Evolutionary conservation across 2,888 invertebrate genomes (phyloP), one percentile per base, ranked within the genome.

Genomic region (Ornithoptera priamus): DNA sequence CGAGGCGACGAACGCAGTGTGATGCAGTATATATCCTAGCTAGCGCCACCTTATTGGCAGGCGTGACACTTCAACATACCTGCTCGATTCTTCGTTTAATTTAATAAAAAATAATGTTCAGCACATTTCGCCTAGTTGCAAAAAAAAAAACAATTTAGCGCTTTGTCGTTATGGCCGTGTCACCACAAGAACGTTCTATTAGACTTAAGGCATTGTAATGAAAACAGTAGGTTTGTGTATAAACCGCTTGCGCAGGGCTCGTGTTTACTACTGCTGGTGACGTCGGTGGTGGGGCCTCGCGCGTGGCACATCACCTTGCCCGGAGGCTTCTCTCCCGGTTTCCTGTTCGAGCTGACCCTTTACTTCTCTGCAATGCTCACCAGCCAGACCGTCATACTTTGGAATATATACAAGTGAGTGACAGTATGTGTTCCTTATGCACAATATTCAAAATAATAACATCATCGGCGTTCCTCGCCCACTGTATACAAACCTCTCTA

Each of bases 331-430:
- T 94, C 96, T 0, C 94, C 97, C 68, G 98, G 98, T 36, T 93
- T 95, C 72, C 90, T 96, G 73, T 96, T 98, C 85, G 99, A 99
- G 92, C 89, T 96, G 74, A 86, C 96, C 24, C 94, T 99, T 69
- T 98, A 99, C 88, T 92, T 96, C 75, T 97, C 97, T 71, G 96
- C 97, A 15, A 93, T 97, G 82, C 93, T 95, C 72, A 94, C 97
- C 67, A 98, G 98, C 83, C 94, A 99, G 80, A 98, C 99, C 17
- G 95, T 98, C 82, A 97, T 98, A 66, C 83, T 97, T 67, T 96
- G 96, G 93, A 99, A 99, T 89, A 96, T 99, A 77, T 98, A 97
- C 92, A 95, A 94, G 95, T 93, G 71, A 72, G 75, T 72, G 7
- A 10, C 56, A 24, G 22, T 0, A 10, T 15, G 8, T 18, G 22